phyloP scores from a whole-genome alignment of 2,888 invertebrate species.

The Sphaerophoria taeniata region DNA sequence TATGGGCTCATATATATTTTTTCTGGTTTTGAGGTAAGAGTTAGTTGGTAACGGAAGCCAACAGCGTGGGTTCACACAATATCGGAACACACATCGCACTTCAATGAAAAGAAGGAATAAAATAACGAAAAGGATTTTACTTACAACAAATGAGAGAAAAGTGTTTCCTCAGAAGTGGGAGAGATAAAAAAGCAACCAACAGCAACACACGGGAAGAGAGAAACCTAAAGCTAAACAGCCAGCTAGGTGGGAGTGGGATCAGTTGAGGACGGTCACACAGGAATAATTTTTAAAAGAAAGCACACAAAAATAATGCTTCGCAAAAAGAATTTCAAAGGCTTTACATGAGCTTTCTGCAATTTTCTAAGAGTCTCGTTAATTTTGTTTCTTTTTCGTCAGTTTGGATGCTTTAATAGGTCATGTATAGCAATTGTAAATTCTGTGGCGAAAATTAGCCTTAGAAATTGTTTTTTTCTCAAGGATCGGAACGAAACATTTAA shows the following conservation, averaged over 20 bases:
- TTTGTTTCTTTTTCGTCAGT: background rate
- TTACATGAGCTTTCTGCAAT: conserved; percentile 40
- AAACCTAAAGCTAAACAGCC: conserved; percentile 18
- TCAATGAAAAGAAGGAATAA: background rate
- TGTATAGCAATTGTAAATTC: conserved; percentile 20
- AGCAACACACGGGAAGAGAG: background rate
- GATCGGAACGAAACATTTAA: background rate
- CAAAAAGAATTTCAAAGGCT: conserved; percentile 64
- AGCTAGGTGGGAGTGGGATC: conserved; percentile 16
- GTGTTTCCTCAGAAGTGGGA: conserved; percentile 42
- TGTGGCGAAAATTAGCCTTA: background rate
- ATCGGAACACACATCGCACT: conserved; percentile 33
- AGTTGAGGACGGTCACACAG: background rate
- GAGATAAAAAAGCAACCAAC: conserved; percentile 37
- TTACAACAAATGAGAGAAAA: too few relatives aligned
- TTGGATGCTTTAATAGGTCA: too few relatives aligned
- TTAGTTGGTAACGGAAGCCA: background rate
- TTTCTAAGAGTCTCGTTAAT: conserved; percentile 23
- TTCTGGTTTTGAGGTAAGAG: background rate
- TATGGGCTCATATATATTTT: background rate
- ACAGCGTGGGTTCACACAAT: conserved; percentile 9
- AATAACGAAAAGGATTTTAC: too few relatives aligned
- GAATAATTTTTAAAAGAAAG: background rate
- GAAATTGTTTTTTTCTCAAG: background rate
- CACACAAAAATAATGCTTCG: conserved; percentile 16